A percentile compares a stretch with the other conserved stretches of the same genome.
These are phyloP conservation scores for Oryzias dopingdopingensis DNA, from an alignment of 2,797 vertebrate species.

Conservation along the genomic window DNA sequence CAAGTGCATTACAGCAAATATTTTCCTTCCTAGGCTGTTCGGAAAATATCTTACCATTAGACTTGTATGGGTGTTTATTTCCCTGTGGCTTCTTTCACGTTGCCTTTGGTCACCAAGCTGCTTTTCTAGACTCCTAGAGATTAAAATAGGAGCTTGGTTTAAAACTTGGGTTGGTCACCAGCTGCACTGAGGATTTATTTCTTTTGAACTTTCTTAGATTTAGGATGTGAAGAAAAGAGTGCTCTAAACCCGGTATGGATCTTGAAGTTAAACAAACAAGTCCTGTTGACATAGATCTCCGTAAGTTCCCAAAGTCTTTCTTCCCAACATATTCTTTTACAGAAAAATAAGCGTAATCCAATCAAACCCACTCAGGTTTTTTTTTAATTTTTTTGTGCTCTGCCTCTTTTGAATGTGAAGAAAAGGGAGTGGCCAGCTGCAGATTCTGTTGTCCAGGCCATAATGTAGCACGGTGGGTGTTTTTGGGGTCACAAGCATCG, in stretches of 20 bases:
- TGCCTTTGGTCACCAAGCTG: constrained; percentile 42
- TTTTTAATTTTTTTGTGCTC: constrained; percentile 32
- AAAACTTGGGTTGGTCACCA: constrained; percentile 47
- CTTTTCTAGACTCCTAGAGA: constrained; percentile 33
- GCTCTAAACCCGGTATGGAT: constrained; percentile 46
- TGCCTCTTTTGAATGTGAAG: constrained; percentile 36
- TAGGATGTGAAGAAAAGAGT: constrained; percentile 41
- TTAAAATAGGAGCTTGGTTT: constrained; percentile 38
- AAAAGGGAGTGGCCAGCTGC: constrained; percentile 57
- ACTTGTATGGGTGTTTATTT: constrained; percentile 37
- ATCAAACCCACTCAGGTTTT: constrained; percentile 60
- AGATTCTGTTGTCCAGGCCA: constrained; percentile 56
- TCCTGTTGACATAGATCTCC: constrained; percentile 67
- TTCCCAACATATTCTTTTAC: constrained; percentile 59
- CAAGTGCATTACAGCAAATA: constrained; percentile 16
- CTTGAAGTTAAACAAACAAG: constrained; percentile 65
- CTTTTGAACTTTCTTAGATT: constrained; percentile 37
- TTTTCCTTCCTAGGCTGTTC: constrained; percentile 40
- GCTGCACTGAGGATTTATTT: constrained; percentile 31
- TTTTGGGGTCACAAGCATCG: constrained; percentile 66
- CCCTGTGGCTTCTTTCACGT: constrained; percentile 25
- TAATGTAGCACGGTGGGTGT: constrained; percentile 51
- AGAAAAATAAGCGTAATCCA: constrained; percentile 73
- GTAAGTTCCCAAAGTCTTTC: constrained; percentile 64
- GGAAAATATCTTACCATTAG: constrained; percentile 19